These are phyloP conservation scores for Elegia similella DNA, from an alignment of 2,888 invertebrate species.

Conservation along the genomic window DNA sequence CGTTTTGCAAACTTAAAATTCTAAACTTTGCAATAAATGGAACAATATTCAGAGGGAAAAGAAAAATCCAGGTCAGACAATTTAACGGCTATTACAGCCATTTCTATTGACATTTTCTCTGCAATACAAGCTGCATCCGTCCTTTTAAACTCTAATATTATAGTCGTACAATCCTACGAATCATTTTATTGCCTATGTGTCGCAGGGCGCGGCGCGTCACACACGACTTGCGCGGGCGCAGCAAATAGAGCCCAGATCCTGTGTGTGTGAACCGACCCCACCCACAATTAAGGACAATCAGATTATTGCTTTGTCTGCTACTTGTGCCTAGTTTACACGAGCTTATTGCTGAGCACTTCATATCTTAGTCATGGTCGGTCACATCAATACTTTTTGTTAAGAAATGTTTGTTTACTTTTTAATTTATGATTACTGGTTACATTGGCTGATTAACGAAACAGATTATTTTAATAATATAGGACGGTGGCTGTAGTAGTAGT, in stretches of 20 bases:
- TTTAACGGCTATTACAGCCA: no score
- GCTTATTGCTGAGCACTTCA: not conserved
- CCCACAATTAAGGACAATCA: slow-evolving; percentile 49
- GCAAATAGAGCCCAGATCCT: slow-evolving; percentile 80
- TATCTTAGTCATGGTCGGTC: no score
- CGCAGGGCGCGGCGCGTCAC: slow-evolving; percentile 62
- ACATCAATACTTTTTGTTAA: no score
- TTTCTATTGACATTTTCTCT: no score
- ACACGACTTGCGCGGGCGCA: slow-evolving; percentile 62
- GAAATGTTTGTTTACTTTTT: not conserved
- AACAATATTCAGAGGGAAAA: no score
- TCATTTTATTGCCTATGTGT: slow-evolving; percentile 37
- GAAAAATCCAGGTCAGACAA: no score
- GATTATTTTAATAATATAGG: no score
- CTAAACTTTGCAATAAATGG: no score
- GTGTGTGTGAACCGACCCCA: slow-evolving; percentile 66
- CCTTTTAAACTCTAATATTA: not conserved
- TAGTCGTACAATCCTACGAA: slow-evolving; percentile 12
- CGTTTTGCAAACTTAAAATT: no score
- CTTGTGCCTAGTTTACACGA: slow-evolving; percentile 10
- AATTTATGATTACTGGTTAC: no score
- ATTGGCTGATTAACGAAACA: no score
- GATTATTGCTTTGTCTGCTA: slow-evolving; percentile 22
- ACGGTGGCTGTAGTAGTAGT: no score
- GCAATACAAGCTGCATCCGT: not conserved